Base-by-base conservation (phyloP, 2,888 invertebrate genomes). In the Timema podura region DNA sequence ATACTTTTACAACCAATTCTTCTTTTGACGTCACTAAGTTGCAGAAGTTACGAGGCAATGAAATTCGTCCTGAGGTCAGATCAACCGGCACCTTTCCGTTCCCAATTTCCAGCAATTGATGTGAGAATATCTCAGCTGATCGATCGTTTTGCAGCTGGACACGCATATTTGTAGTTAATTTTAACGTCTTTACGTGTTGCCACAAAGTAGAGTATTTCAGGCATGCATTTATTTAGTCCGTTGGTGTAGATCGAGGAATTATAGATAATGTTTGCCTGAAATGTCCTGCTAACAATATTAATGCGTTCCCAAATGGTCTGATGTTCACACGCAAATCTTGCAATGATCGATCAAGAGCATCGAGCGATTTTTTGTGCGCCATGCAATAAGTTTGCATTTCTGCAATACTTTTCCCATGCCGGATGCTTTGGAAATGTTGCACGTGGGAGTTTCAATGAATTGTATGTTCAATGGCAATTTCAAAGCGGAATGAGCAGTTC, bases 361-460 rank as follows among this genome's bases (percentile, higher is more conserved):
- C 68, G 57, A 68, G 68, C 59, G 30, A 68, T 57, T 68, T 54
- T 16, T 13, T 68, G 15, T 66, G 66, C 7, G 13, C 66, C 66
- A 66, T 46, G 16, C 30, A 30, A 30, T 30, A 30, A 30, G 30
- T 30, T 30, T 66, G 46, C 47, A 66, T 66, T 46, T 13, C 48
- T 66, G 66, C 5, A 66, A 10, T 44, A 46, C 9, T 13, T 66
- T 66, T 44, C 9, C 66, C 66, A 47, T 47, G 9, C 47, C 46
- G 66, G 8, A 46, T 46, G 9, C 2, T 66, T 45, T 66, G 66
- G 66, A 44, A 47, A 66, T 66, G 46, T 66, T 66, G 66, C 66
- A 47, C 8, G n/a, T 66, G 45, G 46, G 47, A 6, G 44, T 74
- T 75, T 70, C 71, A 70, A 15, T 75, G 73, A 30, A 30, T 30